phyloP scores from a whole-genome alignment of 92 coral and sea anemone genomes.

The Siderastrea siderea region DNA sequence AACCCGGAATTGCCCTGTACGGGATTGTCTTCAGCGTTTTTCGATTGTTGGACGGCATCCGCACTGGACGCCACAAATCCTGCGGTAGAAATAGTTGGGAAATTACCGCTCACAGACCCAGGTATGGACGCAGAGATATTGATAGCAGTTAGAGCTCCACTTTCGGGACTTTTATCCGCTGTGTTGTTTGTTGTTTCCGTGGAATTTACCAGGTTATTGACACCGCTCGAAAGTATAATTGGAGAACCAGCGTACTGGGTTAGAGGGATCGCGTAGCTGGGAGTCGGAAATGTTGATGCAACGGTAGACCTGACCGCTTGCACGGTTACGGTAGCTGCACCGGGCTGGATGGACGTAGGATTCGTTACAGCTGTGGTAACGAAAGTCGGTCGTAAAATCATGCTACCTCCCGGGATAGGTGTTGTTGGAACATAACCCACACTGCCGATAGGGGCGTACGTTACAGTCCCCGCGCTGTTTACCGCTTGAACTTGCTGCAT shows the following conservation, averaged over 20 bases:
- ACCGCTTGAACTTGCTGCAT: conserved; percentile 76
- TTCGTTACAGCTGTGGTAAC: conserved; percentile 76
- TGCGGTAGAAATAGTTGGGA: conserved; percentile 39
- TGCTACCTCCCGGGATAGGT: conserved; percentile 86
- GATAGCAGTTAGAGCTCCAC: conserved; percentile 55
- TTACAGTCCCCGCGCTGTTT: conserved; percentile 74
- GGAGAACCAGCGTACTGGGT: conserved; percentile 81
- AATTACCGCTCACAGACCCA: conserved; percentile 44
- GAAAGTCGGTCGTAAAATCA: conserved; percentile 91
- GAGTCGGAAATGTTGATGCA: conserved; percentile 84
- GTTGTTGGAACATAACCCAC: conserved; percentile 82
- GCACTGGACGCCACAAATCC: conserved; percentile 43
- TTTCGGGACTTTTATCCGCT: conserved; percentile 81
- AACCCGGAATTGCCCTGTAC: conserved; percentile 32
- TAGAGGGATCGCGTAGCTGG: conserved; percentile 93
- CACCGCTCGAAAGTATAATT: conserved; percentile 77
- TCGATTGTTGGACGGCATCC: conserved; percentile 28
- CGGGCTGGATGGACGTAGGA: conserved; percentile 64
- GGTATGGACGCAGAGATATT: conserved; percentile 58
- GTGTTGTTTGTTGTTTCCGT: conserved; percentile 76
- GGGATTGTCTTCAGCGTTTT: conserved; percentile 27
- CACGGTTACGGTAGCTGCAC: conserved; percentile 74
- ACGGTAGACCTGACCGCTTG: conserved; percentile 86
- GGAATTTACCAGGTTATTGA: conserved; percentile 76
- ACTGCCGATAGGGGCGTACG: conserved; percentile 84